Conservation (phyloP, 2,113 vertebrate species). For the Coreoperca whiteheadi region DNA sequence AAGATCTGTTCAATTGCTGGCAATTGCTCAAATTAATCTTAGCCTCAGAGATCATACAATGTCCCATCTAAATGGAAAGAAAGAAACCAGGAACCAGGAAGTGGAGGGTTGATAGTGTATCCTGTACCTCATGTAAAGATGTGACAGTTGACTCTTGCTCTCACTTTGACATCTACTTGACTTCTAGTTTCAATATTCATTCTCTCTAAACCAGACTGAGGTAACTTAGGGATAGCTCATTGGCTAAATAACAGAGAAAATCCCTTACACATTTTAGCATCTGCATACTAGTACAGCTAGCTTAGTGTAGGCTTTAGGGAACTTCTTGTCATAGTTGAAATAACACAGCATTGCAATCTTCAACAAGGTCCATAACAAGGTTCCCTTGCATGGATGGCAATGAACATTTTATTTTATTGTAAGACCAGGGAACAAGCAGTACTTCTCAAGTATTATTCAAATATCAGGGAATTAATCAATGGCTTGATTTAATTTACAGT, state of each 20-base stretch:
- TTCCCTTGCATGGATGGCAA: background rate
- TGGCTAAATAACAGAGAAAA: too few species aligned
- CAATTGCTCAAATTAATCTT: too few species aligned
- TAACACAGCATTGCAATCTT: conserved; percentile 6
- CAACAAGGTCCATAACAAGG: background rate
- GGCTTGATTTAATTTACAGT: conserved; percentile 48
- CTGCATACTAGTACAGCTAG: background rate
- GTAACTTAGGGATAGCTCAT: too few species aligned
- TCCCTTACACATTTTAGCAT: background rate
- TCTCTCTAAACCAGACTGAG: too few species aligned
- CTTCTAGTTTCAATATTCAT: background rate
- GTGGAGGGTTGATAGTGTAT: background rate
- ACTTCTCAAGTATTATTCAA: conserved; percentile 38
- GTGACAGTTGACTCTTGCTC: too few species aligned
- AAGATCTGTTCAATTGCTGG: too few species aligned
- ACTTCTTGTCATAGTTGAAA: background rate
- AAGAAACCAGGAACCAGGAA: background rate
- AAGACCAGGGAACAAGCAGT: conserved; percentile 17
- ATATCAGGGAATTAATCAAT: conserved; percentile 57
- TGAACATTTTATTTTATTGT: conserved; percentile 17
- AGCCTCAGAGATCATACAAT: too few species aligned
- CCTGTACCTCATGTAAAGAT: background rate
- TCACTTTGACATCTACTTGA: too few species aligned
- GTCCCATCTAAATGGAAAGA: too few species aligned
- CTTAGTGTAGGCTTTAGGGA: background rate